Conservation (phyloP, 2,113 vertebrate species). For the Silurus meridionalis region DNA sequence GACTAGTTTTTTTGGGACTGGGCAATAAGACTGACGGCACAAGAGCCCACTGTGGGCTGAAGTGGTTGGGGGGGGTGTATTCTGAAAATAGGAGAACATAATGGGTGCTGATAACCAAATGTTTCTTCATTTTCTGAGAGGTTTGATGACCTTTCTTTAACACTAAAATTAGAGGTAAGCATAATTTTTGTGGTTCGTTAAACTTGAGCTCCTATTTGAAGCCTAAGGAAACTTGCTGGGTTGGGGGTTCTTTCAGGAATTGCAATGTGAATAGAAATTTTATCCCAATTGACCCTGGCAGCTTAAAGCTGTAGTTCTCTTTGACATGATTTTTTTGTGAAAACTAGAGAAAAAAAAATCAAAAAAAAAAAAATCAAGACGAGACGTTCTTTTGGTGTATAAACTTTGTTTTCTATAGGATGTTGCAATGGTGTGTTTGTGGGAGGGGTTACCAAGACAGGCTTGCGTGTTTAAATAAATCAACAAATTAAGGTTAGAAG, state of each 20-base stretch:
- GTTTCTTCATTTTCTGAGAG: slow-evolving; percentile 21
- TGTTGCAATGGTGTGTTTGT: neutral
- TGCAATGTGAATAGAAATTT: neutral
- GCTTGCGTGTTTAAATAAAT: neutral
- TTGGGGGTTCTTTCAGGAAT: neutral
- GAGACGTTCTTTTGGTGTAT: slow-evolving; percentile 27
- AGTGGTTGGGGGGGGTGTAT: neutral
- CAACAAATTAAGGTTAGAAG: neutral
- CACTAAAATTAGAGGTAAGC: slow-evolving; percentile 32
- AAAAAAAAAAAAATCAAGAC: neutral
- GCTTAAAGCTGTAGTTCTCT: neutral
- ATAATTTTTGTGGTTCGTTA: slow-evolving; percentile 30
- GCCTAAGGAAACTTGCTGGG: neutral
- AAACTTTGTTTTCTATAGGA: neutral
- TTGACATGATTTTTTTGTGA: neutral
- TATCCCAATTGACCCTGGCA: neutral
- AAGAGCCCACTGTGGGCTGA: slow-evolving; percentile 27
- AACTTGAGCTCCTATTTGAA: slow-evolving; percentile 27
- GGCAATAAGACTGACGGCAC: slow-evolving; percentile 60
- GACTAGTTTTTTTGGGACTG: slow-evolving; percentile 61
- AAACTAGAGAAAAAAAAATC: too few species aligned
- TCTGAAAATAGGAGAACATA: slow-evolving; percentile 14
- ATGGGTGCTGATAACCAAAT: slow-evolving; percentile 49
- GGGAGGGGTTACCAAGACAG: neutral
- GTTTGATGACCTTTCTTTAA: slow-evolving; percentile 41